A percentile compares a stretch with the other conserved stretches of the same genome.
Evolutionary conservation across 2,888 invertebrate genomes (phyloP).

Genomic region (Acanthoscelides obtectus): DNA sequence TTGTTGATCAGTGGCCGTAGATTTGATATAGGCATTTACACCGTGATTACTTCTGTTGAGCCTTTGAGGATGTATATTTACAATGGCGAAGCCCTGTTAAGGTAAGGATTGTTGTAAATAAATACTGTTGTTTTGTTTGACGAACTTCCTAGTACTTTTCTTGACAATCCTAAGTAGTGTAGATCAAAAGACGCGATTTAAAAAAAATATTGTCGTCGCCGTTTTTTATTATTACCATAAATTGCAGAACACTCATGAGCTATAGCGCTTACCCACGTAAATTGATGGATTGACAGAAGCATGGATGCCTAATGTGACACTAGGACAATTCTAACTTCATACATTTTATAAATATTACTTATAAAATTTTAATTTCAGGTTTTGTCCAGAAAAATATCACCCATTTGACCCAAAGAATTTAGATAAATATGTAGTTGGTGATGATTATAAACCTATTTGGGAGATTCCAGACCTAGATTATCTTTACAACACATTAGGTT

Average conservation of each 20-base stretch:
- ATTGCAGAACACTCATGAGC: too few relatives aligned
- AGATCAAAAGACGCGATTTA: too few relatives aligned
- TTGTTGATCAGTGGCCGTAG: conserved; percentile 88
- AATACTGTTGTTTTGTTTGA: too few relatives aligned
- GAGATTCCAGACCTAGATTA: conserved; percentile 73
- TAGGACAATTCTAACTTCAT: too few relatives aligned
- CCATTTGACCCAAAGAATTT: conserved; percentile 78
- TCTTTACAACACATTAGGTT: conserved; percentile 66
- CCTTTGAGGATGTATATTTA: conserved; percentile 87
- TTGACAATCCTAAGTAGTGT: too few relatives aligned
- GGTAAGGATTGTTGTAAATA: too few relatives aligned
- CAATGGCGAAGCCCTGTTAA: conserved; percentile 77
- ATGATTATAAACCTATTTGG: conserved; percentile 94
- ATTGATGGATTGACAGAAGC: too few relatives aligned
- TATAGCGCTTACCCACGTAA: too few relatives aligned
- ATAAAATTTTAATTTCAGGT: conserved; percentile 52
- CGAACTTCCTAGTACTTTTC: too few relatives aligned
- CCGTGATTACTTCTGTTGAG: conserved; percentile 83
- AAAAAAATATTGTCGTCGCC: neutral
- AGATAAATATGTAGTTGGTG: conserved; percentile 91
- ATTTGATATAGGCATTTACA: conserved; percentile 96
- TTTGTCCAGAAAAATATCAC: conserved; percentile 83
- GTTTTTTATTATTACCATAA: too few relatives aligned
- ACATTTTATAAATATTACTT: neutral
- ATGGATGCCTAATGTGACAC: too few relatives aligned